Base-by-base conservation (phyloP, 2,797 vertebrate genomes). In the Onychomys torridus region DNA sequence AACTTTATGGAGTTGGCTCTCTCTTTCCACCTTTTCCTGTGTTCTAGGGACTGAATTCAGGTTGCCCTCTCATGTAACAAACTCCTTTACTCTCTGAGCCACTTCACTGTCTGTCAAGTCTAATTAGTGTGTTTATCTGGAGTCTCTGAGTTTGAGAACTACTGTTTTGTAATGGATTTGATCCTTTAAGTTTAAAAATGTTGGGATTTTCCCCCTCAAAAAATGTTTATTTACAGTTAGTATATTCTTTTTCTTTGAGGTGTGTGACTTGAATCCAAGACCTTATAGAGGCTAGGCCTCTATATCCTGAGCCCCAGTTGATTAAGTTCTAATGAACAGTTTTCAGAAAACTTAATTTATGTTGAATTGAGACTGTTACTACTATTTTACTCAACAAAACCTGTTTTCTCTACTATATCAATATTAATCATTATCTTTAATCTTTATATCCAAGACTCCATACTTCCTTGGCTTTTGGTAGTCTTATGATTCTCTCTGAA, bases 281-380 rank as follows among this genome's bases (percentile, higher is more conserved):
- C 21, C 78, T 57, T 57, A n/a, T 25, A 57, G 78, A 81, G 49
- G 25, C 32, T 55, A 34, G 17, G 34, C 34, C 34, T 81, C 49
- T 91, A 82, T 59, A 34, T 57, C 27, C 34, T 91, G 40, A 84
- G 78, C 81, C 27, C 27, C 25, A 84, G 81, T 43, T 61, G 43
- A 81, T 63, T 84, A 81, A 57, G 23, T 40, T 61, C 57, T 61
- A 29, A 27, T 27, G 23, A 61, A 61, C 13, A 57, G 12, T 40
- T 82, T 82, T 40, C 49, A 29, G 23, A 82, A 82, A 40, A 37
- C 10, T 87, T 87, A 87, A 67, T 59, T 57, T 76, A n/a, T 65
- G 34, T 93, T 79, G n/a, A 90, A 55, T 93, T 90, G 69, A 90
- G 84, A 79, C n/a, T 95, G 14, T 73, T 55, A 29, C n/a, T 73